A percentile compares a stretch with the other conserved stretches of the same genome.
These are phyloP conservation scores for Euphydryas editha DNA, from an alignment of 2,888 invertebrate genomes.

Conservation along the genomic window DNA sequence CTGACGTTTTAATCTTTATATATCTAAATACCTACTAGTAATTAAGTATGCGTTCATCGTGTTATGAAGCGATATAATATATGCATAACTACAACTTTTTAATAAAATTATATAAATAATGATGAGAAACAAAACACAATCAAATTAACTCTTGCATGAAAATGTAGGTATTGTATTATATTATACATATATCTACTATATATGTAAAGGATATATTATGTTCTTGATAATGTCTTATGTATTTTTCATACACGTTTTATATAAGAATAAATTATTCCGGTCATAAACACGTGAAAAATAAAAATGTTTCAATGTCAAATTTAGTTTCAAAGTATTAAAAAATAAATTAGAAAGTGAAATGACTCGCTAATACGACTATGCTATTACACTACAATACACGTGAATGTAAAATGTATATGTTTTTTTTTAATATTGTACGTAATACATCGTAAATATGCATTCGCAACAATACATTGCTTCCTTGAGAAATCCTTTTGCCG, in stretches of 20 bases:
- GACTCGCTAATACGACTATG: background rate
- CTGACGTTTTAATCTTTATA: no score
- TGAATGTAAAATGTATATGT: constrained; percentile 13
- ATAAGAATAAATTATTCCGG: background rate
- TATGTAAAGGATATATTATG: background rate
- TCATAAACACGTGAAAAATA: background rate
- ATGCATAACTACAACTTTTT: background rate
- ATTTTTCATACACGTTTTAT: background rate
- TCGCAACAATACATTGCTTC: constrained; percentile 6
- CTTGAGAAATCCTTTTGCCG: background rate
- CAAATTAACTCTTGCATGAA: background rate
- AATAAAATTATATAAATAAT: background rate
- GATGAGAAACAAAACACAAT: background rate
- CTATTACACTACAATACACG: background rate
- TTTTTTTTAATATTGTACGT: constrained; percentile 6
- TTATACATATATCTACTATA: no score
- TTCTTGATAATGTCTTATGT: no score
- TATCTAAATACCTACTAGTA: no score
- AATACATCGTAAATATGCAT: constrained; percentile 17
- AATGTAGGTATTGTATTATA: background rate
- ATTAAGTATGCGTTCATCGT: no score
- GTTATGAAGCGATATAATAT: no score
- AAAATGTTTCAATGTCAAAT: constrained; percentile 25
- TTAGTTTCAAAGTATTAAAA: constrained; percentile 13
- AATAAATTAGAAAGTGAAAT: constrained; percentile 27